These are phyloP conservation scores for Microcebus murinus DNA, from an alignment of 2,113 vertebrate genomes.

Conservation along the genomic window DNA sequence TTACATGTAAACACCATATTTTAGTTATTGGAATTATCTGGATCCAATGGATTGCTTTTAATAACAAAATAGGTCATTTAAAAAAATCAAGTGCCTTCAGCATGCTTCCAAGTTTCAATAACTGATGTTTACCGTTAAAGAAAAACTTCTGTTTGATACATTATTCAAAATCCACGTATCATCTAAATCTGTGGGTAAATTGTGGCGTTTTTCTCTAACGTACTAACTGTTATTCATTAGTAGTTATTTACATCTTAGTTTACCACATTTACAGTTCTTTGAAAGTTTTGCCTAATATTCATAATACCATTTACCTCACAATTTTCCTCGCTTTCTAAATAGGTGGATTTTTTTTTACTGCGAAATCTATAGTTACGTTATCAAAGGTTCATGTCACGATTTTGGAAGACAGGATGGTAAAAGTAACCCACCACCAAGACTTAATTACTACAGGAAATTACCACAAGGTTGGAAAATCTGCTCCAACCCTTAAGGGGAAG, in stretches of 20 bases:
- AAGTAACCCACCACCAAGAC: not conserved
- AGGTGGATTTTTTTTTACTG: not conserved
- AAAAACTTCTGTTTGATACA: not conserved
- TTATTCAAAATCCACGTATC: conserved; percentile 17
- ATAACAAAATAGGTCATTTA: not conserved
- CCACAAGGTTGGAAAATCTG: not conserved
- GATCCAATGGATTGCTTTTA: conserved; percentile 4
- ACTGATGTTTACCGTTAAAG: not conserved
- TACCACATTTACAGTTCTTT: not conserved
- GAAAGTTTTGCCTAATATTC: conserved; percentile 48
- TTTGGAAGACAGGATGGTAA: not conserved
- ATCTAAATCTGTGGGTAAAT: not conserved
- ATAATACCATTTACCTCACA: not conserved
- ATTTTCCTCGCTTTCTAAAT: not conserved
- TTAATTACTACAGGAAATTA: not conserved
- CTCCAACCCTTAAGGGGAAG: not conserved
- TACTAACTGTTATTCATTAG: not conserved
- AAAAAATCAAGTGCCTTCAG: not conserved
- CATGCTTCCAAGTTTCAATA: conserved; percentile 13
- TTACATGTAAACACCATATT: not conserved
- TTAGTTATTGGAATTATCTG: conserved; percentile 31
- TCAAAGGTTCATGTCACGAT: not conserved
- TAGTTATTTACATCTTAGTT: not conserved
- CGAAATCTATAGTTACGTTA: not conserved
- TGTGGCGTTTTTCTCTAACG: not conserved